Base-by-base conservation (phyloP, 2,797 vertebrate genomes). In the Nannoperca obscura region DNA sequence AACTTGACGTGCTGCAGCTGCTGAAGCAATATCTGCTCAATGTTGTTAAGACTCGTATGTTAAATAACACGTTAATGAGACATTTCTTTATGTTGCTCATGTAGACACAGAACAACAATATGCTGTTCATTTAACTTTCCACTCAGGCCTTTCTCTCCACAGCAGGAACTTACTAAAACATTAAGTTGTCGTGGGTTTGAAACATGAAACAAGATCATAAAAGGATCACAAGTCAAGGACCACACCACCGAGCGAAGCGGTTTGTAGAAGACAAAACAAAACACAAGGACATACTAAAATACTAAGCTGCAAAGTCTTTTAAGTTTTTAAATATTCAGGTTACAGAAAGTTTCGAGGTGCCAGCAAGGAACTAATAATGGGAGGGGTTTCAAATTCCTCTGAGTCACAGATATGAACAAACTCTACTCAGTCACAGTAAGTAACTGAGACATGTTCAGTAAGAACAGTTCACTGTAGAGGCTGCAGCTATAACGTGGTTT, bases 1-100 rank as follows among this genome's bases (percentile, higher is more conserved):
- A 59, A 55, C 67, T 57, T 24, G 63, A 72, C 5, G 2, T n/a
- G 20, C 34, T 75, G 74, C 85, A 88, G 86, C 89, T 88, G 89
- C 73, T 71, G 71, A 75, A 84, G 66, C 13, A 3, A 83, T 81
- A 78, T 74, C 58, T 71, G 32, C 8, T 71, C 55, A 20, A 2
- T 13, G 55, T n/a, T 22, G 63, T 76, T 54, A 53, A 67, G 30
- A 17, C 62, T 66, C 4, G 24, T 38, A 36, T 13, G 12, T 86
- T 64, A 76, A 57, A 46, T 46, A 38, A 74, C 17, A 52, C 11
- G 10, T 69, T 70, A 32, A 72, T 52, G 46, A 52, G 27, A 57
- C 42, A 44, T 20, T 55, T 55, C 27, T 71, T 59, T 15, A 38
- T 50, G 17, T 15, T 27, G 55, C 30, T 69, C 10, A 2, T 30